Conservation (phyloP, 1,140 invertebrate genomes). For the Calliopsis andreniformis region DNA sequence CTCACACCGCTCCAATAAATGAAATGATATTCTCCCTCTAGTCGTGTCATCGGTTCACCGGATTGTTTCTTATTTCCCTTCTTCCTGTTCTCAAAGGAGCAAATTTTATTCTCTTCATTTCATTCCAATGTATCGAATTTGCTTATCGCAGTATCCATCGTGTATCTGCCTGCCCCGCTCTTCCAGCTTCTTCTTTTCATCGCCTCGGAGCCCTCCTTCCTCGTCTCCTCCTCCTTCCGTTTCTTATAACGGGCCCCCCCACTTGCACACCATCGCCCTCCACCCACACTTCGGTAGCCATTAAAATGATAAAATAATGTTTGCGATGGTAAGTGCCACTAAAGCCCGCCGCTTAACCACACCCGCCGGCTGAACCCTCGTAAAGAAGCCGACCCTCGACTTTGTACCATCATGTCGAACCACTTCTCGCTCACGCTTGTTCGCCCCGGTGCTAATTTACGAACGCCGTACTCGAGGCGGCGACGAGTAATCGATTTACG, state of each 20-base stretch:
- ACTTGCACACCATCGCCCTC: not conserved
- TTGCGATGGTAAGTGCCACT: slow-evolving; percentile 78
- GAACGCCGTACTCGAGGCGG: slow-evolving; percentile 63
- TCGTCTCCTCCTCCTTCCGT: not conserved
- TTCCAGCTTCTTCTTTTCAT: not conserved
- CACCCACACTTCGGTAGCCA: slow-evolving; percentile 57
- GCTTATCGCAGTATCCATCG: slow-evolving; percentile 14
- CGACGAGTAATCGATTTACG: slow-evolving; percentile 69
- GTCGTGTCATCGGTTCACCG: not conserved
- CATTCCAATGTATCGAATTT: slow-evolving; percentile 4
- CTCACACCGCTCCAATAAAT: no score
- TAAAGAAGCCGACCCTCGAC: slow-evolving; percentile 67
- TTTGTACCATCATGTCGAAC: slow-evolving; percentile 69
- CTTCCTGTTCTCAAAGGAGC: not conserved
- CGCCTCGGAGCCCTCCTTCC: not conserved
- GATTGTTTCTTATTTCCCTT: no score
- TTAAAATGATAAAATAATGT: slow-evolving; percentile 81
- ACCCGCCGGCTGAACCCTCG: slow-evolving; percentile 60
- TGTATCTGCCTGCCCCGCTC: not conserved
- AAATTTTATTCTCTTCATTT: not conserved
- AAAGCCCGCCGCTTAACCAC: slow-evolving; percentile 72
- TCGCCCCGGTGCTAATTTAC: slow-evolving; percentile 66
- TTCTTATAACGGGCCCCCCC: not conserved
- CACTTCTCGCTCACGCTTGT: slow-evolving; percentile 65
- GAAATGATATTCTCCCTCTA: no score